These are phyloP conservation scores for Oenanthe oenanthe DNA, from an alignment of 2,113 vertebrate species.

Conservation along the genomic window DNA sequence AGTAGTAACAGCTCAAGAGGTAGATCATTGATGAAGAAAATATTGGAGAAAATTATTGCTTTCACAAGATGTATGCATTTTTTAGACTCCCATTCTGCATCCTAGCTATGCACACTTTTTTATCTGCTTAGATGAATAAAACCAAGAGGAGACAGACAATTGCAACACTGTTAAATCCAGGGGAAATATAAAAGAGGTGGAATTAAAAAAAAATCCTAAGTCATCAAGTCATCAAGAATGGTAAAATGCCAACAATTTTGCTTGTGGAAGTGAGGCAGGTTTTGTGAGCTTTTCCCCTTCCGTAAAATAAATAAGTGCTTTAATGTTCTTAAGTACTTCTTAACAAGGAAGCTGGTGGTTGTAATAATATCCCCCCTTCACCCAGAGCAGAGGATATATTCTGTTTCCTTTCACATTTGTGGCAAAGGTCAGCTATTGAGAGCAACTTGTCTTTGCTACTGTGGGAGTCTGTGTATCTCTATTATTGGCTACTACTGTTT, in stretches of 20 bases:
- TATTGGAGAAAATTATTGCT: constrained; percentile 55
- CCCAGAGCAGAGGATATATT: constrained; percentile 65
- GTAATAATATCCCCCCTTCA: constrained; percentile 53
- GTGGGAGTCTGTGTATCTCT: constrained; percentile 1
- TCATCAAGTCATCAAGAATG: constrained; percentile 65
- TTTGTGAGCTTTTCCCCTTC: constrained; percentile 29
- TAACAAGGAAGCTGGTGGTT: constrained; percentile 62
- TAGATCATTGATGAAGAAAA: constrained; percentile 63
- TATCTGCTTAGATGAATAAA: constrained; percentile 74
- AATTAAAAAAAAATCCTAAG: background rate
- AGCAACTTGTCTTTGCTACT: background rate
- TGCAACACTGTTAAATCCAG: constrained; percentile 52
- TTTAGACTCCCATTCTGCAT: background rate
- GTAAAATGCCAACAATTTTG: constrained; percentile 55
- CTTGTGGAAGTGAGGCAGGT: constrained; percentile 51
- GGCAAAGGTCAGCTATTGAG: constrained; percentile 76
- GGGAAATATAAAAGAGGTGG: background rate
- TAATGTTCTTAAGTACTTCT: constrained; percentile 15
- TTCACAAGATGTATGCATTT: constrained; percentile 47
- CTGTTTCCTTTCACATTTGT: constrained; percentile 72
- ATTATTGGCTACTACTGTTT: constrained; percentile 53
- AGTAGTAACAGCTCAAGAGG: background rate
- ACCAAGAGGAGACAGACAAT: constrained; percentile 70
- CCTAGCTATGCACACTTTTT: background rate
- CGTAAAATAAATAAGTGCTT: constrained; percentile 48